Evolutionary conservation across 2,888 invertebrate species (phyloP), one percentile per base, ranked within the genome.

Genomic region (Endotricha flammealis): DNA sequence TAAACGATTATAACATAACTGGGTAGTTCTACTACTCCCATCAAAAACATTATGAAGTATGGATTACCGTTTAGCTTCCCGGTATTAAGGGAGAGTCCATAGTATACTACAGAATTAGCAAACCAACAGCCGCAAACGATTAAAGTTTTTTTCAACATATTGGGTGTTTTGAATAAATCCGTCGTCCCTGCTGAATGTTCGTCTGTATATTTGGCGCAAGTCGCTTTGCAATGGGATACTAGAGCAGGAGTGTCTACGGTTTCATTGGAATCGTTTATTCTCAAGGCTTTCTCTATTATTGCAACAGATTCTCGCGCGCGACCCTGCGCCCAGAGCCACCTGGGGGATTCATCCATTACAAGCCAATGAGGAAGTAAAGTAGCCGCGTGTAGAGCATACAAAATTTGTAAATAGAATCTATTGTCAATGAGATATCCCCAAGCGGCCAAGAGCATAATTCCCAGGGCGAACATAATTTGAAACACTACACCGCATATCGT

Each of bases 261-360:
- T 13, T 91, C 88, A 11, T 86, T 77, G 4, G 88, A 90, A 13
- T 89, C 88, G 62, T 95, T 95, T 41, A 91, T 89, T 67, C 89
- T 90, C 12, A 94, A 69, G 2, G 91, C 95, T 60, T 91, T 93
- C 44, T 91, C 89, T 28, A 95, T 89, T 42, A 95, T 93, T 5
- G 89, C 88, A 0, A 95, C 89, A 0, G 95, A 92, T 67, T 95
- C 94, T 7, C 88, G 83, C 1, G 90, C 88, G 13, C 92, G 89
- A 1, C 95, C 95, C 63, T 95, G 94, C 4, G 92, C 89, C 95
- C 95, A 95, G 2, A 95, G 79, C 95, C 95, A 96, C 44, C 95
- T 88, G 0, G 95, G 95, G 16, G 95, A 95, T 75, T 96, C 95
- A 54, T 95, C 95, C 90, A 96, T 92, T 14, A 94, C 60, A 89